A percentile compares a stretch with the other conserved stretches of the same genome.
These are phyloP conservation scores for Ptilodon capucinus DNA, from an alignment of 2,888 invertebrate species.

Conservation along the genomic window DNA sequence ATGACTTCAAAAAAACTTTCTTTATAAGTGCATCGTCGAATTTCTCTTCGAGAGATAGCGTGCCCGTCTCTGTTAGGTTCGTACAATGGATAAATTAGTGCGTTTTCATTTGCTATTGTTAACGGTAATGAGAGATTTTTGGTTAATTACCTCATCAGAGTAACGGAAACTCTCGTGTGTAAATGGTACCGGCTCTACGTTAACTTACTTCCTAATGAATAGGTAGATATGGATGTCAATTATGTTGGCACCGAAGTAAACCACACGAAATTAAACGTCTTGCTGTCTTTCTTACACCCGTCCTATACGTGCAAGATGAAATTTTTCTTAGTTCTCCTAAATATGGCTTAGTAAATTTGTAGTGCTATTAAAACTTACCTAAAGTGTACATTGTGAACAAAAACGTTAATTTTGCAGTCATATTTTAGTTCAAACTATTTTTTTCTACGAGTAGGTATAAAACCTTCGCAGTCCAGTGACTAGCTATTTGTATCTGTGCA, in stretches of 20 bases:
- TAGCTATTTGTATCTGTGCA: background rate
- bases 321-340: too few species aligned
- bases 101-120: constrained; percentile 58
- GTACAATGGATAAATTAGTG: constrained; percentile 66
- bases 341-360: too few species aligned
- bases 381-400: background rate
- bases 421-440: background rate
- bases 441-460: background rate
- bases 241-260: too few species aligned
- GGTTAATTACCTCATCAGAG: constrained; percentile 5
- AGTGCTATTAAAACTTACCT: too few species aligned
- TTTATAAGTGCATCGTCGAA: constrained; percentile 72
- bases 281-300: too few species aligned
- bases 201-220: too few species aligned
- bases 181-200: too few species aligned
- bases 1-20: constrained; percentile 71
- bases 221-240: too few species aligned
- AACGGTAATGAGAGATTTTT: background rate
- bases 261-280: too few species aligned
- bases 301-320: too few species aligned
- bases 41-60: constrained; percentile 62
- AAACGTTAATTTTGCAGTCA: background rate
- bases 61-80: constrained; percentile 39
- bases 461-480: background rate
- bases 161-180: background rate